A percentile compares a stretch with the other conserved stretches of the same genome.
Conservation (phyloP, 2,113 vertebrate species). For the Ardeotis arabs region DNA sequence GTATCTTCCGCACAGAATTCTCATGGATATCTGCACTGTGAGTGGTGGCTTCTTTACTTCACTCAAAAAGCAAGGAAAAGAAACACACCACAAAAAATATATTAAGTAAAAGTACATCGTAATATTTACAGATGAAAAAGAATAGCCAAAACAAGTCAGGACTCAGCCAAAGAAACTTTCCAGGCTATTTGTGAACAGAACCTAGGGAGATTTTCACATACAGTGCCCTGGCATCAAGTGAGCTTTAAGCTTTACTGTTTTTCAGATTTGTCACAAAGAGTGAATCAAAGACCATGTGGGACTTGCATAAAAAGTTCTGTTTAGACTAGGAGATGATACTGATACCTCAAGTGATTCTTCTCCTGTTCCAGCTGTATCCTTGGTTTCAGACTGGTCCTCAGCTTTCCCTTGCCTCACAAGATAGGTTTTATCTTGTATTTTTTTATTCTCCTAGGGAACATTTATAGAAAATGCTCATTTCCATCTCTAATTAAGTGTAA, state of each 20-base stretch:
- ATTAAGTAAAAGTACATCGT: neutral
- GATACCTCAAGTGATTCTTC: constrained; percentile 70
- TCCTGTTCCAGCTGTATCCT: neutral
- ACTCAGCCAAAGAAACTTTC: neutral
- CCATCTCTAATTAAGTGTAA: neutral
- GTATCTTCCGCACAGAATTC: neutral
- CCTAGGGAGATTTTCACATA: neutral
- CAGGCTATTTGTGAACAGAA: neutral
- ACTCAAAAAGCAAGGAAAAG: neutral
- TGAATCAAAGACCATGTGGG: neutral
- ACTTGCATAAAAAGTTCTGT: neutral
- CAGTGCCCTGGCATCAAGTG: neutral
- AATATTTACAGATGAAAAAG: neutral
- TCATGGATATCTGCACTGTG: neutral
- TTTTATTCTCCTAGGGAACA: constrained; percentile 60
- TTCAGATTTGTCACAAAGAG: neutral
- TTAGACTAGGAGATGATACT: neutral
- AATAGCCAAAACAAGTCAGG: neutral
- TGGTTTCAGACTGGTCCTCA: neutral
- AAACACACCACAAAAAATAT: neutral
- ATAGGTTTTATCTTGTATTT: constrained; percentile 71
- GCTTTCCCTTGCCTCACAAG: constrained; percentile 71
- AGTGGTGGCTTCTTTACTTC: neutral
- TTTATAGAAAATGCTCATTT: neutral
- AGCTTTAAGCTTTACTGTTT: neutral